Percentiles rank a stretch among this genome's conserved stretches.
phyloP scores from a whole-genome alignment of 2,113 vertebrate genomes.

The Hippolais icterina region DNA sequence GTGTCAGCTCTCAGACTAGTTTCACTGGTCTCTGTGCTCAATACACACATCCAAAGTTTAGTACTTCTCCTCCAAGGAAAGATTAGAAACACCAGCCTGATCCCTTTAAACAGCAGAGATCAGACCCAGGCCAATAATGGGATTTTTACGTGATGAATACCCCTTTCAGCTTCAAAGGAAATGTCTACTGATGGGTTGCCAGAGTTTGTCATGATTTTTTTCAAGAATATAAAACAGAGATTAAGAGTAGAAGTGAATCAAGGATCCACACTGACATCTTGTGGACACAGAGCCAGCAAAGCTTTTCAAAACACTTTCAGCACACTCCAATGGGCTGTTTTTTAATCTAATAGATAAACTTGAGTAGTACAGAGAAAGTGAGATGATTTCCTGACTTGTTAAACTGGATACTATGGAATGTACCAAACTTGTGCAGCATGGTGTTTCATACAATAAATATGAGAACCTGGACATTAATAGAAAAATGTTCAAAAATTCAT shows the following conservation, averaged over 20 bases:
- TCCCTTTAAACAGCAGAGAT: not conserved
- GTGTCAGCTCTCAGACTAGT: not conserved
- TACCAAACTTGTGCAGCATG: not conserved
- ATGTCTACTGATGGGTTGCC: not conserved
- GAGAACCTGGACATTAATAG: not conserved
- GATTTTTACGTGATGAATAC: not conserved
- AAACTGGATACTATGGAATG: not conserved
- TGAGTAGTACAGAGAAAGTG: not conserved
- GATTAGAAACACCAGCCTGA: not conserved
- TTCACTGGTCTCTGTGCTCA: not conserved
- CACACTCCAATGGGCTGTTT: not conserved
- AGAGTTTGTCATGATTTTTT: not conserved
- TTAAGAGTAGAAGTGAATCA: not conserved
- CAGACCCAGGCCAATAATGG: not conserved
- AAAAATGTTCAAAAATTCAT: fast-evolving
- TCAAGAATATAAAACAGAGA: not conserved
- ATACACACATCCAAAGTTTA: not conserved
- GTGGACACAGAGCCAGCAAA: not conserved
- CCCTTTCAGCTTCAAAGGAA: not conserved
- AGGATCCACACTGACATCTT: slow-evolving; percentile 54
- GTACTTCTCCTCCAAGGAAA: not conserved
- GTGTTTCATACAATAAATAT: not conserved
- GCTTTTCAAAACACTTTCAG: not conserved
- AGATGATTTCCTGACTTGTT: not conserved
- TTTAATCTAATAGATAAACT: not conserved